These are phyloP conservation scores for Psophia crepitans DNA, from an alignment of 2,113 vertebrate genomes.

Conservation along the genomic window DNA sequence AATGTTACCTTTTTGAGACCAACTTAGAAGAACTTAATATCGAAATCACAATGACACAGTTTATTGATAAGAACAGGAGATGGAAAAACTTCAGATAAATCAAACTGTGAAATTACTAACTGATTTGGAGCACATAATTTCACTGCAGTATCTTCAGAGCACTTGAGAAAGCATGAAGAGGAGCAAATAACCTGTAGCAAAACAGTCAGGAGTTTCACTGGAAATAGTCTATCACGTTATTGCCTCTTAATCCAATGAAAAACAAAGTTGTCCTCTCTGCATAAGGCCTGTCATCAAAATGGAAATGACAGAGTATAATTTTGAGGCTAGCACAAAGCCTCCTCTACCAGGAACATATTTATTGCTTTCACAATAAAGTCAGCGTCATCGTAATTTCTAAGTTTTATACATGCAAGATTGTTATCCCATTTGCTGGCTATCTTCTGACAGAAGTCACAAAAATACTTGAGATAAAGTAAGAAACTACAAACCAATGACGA, in stretches of 20 bases:
- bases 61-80: neutral
- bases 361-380: neutral
- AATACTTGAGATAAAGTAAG: neutral
- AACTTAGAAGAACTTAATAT: neutral
- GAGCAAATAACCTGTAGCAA: neutral
- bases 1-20: neutral
- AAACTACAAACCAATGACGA: neutral
- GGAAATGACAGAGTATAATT: neutral
- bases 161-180: neutral
- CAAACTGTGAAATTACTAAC: neutral
- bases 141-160: neutral
- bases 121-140: neutral
- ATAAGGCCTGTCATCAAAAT: neutral
- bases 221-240: neutral
- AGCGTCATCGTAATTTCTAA: neutral
- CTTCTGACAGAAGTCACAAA: neutral
- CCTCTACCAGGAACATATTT: neutral
- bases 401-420: neutral
- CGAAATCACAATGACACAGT: neutral
- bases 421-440: neutral
- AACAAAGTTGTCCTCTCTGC: neutral
- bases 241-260: neutral
- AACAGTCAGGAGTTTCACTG: neutral
- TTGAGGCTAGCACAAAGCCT: neutral
- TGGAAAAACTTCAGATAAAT: neutral